Evolutionary conservation across 2,888 invertebrate genomes (phyloP), one percentile per base, ranked within the genome.

Genomic region (Xestia xanthographa): DNA sequence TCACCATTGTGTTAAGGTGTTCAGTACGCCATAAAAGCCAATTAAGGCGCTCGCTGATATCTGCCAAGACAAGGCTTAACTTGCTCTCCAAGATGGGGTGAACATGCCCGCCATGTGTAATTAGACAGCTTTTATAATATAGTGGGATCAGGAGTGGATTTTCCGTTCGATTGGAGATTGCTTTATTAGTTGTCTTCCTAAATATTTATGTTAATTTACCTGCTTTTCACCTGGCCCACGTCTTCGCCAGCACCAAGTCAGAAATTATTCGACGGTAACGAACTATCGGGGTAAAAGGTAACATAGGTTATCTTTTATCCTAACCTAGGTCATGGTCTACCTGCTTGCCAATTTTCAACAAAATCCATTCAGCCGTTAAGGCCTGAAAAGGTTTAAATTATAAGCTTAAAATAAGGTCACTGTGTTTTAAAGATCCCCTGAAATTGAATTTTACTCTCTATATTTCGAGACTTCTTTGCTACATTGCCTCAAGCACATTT

Each of bases 11-110:
- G 71, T 78, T 78, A 82, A 83, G 86, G 78, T 83, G 83, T 78
- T 83, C 79, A 79, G 83, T 75, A 74, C 69, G 71, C 74, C 75
- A 86, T 84, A 86, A 84, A 84, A 86, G 72, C 74, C 76, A 80
- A 86, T 75, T 80, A 84, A 84, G 86, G 70, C 63, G 69, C 65
- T 67, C 67, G 68, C 50, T 86, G 84, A 74, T 83, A 86, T 83
- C 80, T 76, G 72, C 76, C 63, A 79, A 85, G 83, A 86, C 83
- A 74, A 68, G 76, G 76, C 80, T 84, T 86, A 84, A 70, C 70
- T 62, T 67, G 66, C 72, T 76, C 76, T 76, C 53, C 9, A 72
- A 34, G 50, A 81, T 72, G 22, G 79, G 75, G 67, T 65, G 82
- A 53, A 62, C 43, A 50, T 43, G 63, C 53, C 60, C 62, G 45